Conservation (phyloP, 2,888 invertebrate genomes). For the Machimus atricapillus region DNA sequence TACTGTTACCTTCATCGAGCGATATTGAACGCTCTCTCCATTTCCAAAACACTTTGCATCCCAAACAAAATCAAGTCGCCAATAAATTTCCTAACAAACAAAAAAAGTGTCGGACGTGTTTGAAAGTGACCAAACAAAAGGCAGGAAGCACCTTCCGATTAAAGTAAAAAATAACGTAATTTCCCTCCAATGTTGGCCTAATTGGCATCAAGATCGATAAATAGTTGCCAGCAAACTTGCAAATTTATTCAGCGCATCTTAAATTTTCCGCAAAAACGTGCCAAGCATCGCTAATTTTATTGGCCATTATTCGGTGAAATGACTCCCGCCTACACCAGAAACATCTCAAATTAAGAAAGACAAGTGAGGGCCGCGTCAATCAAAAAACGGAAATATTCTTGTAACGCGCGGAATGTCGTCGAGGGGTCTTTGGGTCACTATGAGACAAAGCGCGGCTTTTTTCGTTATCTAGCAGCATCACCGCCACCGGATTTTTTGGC, state of each 20-base stretch:
- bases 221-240: not conserved
- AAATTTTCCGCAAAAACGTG: not conserved
- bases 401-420: not conserved
- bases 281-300: not conserved
- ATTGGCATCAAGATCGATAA: slow-evolving; percentile 3
- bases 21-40: not conserved
- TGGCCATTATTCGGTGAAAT: not conserved
- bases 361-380: not conserved
- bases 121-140: not conserved
- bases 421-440: not conserved
- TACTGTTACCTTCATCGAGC: not conserved
- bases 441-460: not conserved
- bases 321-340: not conserved
- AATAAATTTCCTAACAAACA: not conserved
- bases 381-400: slow-evolving; percentile 2
- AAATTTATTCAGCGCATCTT: not conserved
- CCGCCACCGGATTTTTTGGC: not conserved
- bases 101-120: not conserved
- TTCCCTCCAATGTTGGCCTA: not conserved
- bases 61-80: not conserved
- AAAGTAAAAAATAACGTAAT: not conserved
- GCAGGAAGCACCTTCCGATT: not conserved
- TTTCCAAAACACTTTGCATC: not conserved
- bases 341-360: not conserved
- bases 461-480: not conserved